Evolutionary conservation across 2,113 vertebrate genomes (phyloP).

Genomic region (Cyprichromis sp.): DNA sequence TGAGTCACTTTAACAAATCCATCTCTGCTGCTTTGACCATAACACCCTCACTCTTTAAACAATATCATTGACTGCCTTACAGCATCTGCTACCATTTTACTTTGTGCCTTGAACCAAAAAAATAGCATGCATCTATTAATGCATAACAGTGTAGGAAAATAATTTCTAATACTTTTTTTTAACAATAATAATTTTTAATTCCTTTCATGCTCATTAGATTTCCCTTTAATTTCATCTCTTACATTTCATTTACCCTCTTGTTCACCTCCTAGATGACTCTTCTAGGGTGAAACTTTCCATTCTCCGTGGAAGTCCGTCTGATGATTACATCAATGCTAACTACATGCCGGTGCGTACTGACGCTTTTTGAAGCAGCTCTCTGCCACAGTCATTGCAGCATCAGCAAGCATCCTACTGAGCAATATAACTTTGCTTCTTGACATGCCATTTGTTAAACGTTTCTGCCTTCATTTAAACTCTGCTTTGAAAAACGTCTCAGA

Average conservation of each 20-base stretch:
- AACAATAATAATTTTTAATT: background rate
- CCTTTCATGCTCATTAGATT: background rate
- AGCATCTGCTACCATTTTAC: background rate
- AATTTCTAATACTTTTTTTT: background rate
- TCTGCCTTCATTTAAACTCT: background rate
- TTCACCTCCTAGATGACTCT: slow-evolving; percentile 77
- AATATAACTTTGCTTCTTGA: background rate
- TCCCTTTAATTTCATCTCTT: background rate
- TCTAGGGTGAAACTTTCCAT: slow-evolving; percentile 90
- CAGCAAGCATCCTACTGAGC: background rate
- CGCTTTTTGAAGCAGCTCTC: background rate
- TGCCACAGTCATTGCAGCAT: background rate
- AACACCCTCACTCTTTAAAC: background rate
- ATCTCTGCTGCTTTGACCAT: background rate
- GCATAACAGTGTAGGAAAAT: background rate
- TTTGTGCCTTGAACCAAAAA: background rate
- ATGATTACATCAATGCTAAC: slow-evolving; percentile 96
- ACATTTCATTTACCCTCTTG: background rate
- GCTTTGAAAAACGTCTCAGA: background rate
- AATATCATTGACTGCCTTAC: background rate
- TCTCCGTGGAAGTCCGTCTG: slow-evolving; percentile 62
- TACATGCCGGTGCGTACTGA: slow-evolving; percentile 85
- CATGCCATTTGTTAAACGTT: background rate
- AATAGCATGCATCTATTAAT: background rate
- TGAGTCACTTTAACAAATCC: slow-evolving; percentile 65